A percentile compares a stretch with the other conserved stretches of the same genome.
Conservation (phyloP, 2,113 vertebrate species). For the Malurus elegans region DNA sequence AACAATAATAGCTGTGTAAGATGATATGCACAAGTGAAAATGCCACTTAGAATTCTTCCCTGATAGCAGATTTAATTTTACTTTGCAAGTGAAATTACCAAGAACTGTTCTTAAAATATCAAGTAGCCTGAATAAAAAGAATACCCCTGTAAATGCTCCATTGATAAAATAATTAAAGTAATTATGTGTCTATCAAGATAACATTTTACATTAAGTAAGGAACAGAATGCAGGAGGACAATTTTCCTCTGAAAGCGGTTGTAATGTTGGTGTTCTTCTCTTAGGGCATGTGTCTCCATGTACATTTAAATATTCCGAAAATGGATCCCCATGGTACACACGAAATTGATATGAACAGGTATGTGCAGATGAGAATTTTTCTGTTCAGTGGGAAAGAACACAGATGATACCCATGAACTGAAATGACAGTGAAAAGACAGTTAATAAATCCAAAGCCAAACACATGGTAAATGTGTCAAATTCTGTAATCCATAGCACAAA, state of each 20-base stretch:
- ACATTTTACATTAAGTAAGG: background rate
- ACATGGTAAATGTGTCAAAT: background rate
- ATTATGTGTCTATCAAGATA: conserved; percentile 17
- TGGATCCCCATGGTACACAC: background rate
- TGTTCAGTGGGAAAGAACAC: background rate
- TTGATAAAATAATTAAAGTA: conserved; percentile 15
- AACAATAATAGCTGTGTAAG: background rate
- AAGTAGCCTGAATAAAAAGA: conserved; percentile 25
- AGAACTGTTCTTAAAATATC: background rate
- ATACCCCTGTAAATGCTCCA: background rate
- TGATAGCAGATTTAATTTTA: conserved; percentile 3
- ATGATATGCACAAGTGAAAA: background rate
- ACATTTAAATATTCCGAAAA: background rate
- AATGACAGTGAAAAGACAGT: background rate
- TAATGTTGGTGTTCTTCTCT: background rate
- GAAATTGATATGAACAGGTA: background rate
- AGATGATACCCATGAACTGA: background rate
- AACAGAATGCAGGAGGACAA: background rate
- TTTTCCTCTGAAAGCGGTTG: background rate
- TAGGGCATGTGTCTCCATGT: background rate
- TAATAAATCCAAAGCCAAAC: background rate
- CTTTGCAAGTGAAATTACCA: background rate
- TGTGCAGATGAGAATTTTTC: background rate
- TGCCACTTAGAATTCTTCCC: background rate
- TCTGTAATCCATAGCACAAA: background rate